Conservation (phyloP, 2,113 vertebrate species). For the Lanius collurio region DNA sequence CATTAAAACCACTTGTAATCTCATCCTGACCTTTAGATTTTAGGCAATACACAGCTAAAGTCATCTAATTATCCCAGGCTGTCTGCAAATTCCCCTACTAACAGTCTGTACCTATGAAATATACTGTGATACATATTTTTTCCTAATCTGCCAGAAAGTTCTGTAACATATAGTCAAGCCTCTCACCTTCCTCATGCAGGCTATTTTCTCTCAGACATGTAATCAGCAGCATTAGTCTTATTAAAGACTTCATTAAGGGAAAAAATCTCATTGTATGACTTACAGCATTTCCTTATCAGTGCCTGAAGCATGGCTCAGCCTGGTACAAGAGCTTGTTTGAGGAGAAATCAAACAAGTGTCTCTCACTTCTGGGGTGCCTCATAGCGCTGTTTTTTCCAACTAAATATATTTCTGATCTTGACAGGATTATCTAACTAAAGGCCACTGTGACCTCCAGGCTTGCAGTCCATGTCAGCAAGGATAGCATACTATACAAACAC, state of each 20-base stretch:
- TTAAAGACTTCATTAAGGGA: not conserved
- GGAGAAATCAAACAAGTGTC: not conserved
- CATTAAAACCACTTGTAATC: not conserved
- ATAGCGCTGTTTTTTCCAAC: not conserved
- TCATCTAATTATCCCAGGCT: not conserved
- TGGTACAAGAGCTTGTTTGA: not conserved
- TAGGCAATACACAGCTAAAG: not conserved
- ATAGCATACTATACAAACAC: not conserved
- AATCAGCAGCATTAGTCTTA: not conserved
- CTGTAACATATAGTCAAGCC: not conserved
- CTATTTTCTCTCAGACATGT: not conserved
- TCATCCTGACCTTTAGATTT: not conserved
- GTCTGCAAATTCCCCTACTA: not conserved
- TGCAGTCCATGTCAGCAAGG: not conserved
- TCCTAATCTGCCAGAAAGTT: not conserved
- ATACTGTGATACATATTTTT: accelerated
- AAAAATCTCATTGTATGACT: not conserved
- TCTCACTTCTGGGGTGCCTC: not conserved
- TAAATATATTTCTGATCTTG: not conserved
- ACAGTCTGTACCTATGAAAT: not conserved
- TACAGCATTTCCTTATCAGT: not conserved
- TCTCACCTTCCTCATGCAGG: not conserved
- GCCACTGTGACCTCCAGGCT: not conserved
- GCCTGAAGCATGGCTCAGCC: not conserved
- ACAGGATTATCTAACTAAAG: not conserved